These are phyloP conservation scores for Ricordea florida DNA, from an alignment of 92 coral and sea anemone species.

Conservation along the genomic window DNA sequence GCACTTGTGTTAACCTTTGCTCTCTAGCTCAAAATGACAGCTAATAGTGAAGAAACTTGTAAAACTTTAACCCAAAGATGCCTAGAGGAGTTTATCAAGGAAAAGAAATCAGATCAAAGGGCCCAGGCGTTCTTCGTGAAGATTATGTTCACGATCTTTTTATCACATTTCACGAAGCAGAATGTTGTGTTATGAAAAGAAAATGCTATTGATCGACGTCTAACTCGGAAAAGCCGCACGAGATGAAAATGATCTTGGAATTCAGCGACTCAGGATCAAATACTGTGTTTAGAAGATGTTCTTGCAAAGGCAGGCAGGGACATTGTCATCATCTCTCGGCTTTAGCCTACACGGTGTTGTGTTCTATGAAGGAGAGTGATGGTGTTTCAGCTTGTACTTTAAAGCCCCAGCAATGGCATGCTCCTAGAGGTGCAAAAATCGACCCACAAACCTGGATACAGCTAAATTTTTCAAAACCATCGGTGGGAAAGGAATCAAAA, in stretches of 20 bases:
- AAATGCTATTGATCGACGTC: not conserved
- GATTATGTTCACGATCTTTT: slow-evolving; percentile 14
- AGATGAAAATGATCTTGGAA: slow-evolving; percentile 18
- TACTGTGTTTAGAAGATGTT: slow-evolving; percentile 20
- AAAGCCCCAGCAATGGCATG: slow-evolving; percentile 34
- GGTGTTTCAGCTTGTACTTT: not conserved
- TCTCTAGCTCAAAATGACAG: slow-evolving; percentile 9
- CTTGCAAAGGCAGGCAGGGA: slow-evolving; percentile 16
- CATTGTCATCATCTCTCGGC: slow-evolving; percentile 26
- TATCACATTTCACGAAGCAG: not conserved
- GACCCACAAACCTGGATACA: slow-evolving; percentile 7
- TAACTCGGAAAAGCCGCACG: not conserved
- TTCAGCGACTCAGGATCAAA: slow-evolving; percentile 17
- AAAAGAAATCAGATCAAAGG: slow-evolving; percentile 12
- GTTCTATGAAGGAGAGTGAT: slow-evolving; percentile 25
- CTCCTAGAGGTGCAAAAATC: slow-evolving; percentile 35
- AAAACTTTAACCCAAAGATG: slow-evolving; percentile 3
- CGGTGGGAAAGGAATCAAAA: slow-evolving; percentile 3
- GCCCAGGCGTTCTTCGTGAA: slow-evolving; percentile 15
- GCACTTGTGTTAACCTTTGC: slow-evolving; percentile 4
- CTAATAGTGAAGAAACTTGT: slow-evolving; percentile 6
- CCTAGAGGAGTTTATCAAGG: slow-evolving; percentile 25
- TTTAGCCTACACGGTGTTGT: slow-evolving; percentile 11
- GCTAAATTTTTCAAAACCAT: slow-evolving; percentile 27
- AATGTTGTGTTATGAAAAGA: slow-evolving; percentile 5